Base-by-base conservation (phyloP, 2,888 invertebrate species). In the Synergus itoensis region DNA sequence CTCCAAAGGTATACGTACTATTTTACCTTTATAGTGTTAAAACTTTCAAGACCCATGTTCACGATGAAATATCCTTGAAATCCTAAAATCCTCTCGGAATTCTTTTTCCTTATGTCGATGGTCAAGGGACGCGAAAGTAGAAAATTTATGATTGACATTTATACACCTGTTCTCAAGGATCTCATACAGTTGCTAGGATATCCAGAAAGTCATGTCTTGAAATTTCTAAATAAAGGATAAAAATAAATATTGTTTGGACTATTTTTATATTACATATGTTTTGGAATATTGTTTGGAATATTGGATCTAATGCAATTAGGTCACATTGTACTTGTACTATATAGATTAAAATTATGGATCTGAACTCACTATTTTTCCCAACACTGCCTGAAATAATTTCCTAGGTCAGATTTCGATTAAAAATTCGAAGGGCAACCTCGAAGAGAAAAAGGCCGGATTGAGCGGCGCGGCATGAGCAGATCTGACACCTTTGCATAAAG, bases 401-500 rank as follows among this genome's bases (percentile, higher is more conserved):
- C 43, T 18, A 43, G 41, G 65, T 65, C 65, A 65, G 41, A 65
- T 65, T 65, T 65, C 18, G 41, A 18, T 65, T 41, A 41, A 11
- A 18, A 18, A 16, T 41, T 43, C 65, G 16, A 65, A 65, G 43
- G 43, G 18, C 43, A 41, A 14, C n/a, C 9, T 4, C 11, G 3
- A 41, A 11, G 16, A 7, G 63, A 63, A 63, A 36, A 9, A 40
- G 36, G 36, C 16, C 16, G 4, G 41, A 64, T 64, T 64, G 64
- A 64, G 41, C 11, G 41, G 41, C 65, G 11, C 28, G 12, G 14
- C 60, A 12, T 12, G 60, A 36, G 12, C 12, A 28, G 21, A 4
- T 28, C 21, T 65, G 41, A 65, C 65, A 9, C n/a, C n/a, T 45
- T 45, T 67, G 45, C 21, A 21, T 45, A 67, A 67, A 67, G 67